phyloP scores from a whole-genome alignment of 2,888 invertebrate genomes.

The Drosophila neotestacea region DNA sequence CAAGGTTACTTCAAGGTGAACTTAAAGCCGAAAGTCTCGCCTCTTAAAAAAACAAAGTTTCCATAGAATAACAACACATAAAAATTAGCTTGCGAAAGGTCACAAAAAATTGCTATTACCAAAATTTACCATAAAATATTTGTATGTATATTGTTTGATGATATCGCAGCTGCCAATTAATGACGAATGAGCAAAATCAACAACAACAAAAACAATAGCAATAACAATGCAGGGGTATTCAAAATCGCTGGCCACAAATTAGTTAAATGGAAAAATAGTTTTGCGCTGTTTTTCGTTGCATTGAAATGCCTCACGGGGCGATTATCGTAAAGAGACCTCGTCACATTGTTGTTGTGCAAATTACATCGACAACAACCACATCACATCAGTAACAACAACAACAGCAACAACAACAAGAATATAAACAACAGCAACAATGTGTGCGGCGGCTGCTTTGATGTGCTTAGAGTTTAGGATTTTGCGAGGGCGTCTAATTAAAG shows the following conservation, averaged over 20 bases:
- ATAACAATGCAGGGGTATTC: conserved; percentile 54
- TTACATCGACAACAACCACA: conserved; percentile 54
- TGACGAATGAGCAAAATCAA: conserved; percentile 59
- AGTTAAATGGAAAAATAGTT: conserved; percentile 80
- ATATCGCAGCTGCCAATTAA: conserved; percentile 69
- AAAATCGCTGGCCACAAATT: conserved; percentile 65
- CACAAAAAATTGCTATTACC: conserved; percentile 59
- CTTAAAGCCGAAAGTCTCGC: conserved; percentile 44
- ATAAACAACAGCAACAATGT: conserved; percentile 33
- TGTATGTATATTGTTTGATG: conserved; percentile 34
- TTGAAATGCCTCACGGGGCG: conserved; percentile 73
- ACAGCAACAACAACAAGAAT: conserved; percentile 36
- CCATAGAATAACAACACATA: conserved; percentile 12
- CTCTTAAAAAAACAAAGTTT: conserved; percentile 18
- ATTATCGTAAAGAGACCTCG: conserved; percentile 76
- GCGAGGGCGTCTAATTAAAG: conserved; percentile 67
- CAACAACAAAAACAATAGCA: conserved; percentile 30
- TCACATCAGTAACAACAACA: conserved; percentile 36
- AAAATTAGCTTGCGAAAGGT: conserved; percentile 67
- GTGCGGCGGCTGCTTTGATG: conserved; percentile 60
- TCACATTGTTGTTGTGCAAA: conserved; percentile 68
- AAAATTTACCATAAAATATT: conserved; percentile 40
- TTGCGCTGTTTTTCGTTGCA: conserved; percentile 62
- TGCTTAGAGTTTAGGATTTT: conserved; percentile 42
- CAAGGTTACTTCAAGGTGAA: conserved; percentile 74